phyloP scores from a whole-genome alignment of 1,140 invertebrate species.

The Rhyacophila brunnea region DNA sequence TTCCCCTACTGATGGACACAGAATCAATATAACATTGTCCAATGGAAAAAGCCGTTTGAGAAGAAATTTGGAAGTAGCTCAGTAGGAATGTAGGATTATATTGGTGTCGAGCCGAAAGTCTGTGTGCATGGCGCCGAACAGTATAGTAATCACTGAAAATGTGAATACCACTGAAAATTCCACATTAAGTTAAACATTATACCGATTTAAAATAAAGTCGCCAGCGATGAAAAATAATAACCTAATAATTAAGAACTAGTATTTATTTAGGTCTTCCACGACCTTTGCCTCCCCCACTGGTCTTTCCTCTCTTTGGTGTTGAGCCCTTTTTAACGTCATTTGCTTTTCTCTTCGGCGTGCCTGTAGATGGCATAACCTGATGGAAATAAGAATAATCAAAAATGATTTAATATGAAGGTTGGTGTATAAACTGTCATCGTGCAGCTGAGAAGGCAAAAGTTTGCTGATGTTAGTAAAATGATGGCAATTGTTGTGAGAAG shows the following conservation, averaged over 20 bases:
- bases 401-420: background rate
- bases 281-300: conserved; percentile 5
- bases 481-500: background rate
- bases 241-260: background rate
- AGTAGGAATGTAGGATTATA: no score
- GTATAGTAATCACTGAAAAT: no score
- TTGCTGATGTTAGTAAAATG: background rate
- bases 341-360: conserved; percentile 30
- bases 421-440: background rate
- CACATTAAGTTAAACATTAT: no score
- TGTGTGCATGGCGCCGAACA: no score
- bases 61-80: no score
- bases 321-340: conserved; percentile 32
- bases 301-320: conserved; percentile 28
- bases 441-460: background rate
- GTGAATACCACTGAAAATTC: no score
- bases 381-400: conserved; percentile 6
- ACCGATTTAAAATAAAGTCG: no score
- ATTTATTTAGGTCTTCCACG: conserved; percentile 21
- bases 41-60: no score
- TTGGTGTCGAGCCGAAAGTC: no score
- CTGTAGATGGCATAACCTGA: conserved; percentile 26
- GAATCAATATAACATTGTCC: no score
- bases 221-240: no score
- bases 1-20: no score